Conservation (phyloP, 23 tunicate species). For the Diplosoma virens region DNA sequence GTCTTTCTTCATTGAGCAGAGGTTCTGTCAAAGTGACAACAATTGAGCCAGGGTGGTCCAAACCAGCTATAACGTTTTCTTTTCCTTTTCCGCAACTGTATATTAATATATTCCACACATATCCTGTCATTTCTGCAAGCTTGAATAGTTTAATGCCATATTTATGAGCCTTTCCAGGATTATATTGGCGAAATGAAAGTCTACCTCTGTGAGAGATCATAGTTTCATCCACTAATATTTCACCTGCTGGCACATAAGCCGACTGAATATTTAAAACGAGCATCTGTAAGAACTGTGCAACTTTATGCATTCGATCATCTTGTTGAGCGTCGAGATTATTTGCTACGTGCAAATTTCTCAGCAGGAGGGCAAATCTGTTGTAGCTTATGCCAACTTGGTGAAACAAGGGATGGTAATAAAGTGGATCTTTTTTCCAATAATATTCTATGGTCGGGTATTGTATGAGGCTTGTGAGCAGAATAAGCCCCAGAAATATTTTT, state of each 20-base stretch:
- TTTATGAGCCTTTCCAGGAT: conserved; percentile 25
- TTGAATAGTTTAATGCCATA: conserved; percentile 27
- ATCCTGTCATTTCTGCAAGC: conserved; percentile 30
- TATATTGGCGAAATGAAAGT: conserved; percentile 29
- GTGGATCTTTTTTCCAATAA: conserved; percentile 18
- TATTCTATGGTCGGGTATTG: conserved; percentile 15
- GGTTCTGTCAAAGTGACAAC: conserved; percentile 30
- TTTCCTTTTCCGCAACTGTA: conserved; percentile 25
- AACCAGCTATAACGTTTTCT: conserved; percentile 8
- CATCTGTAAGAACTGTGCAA: not conserved
- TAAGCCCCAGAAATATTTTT: conserved; percentile 14
- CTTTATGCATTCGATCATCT: conserved; percentile 17
- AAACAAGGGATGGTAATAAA: conserved; percentile 21
- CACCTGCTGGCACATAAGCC: conserved; percentile 23
- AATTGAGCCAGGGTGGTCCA: conserved; percentile 17
- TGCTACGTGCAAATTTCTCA: conserved; percentile 21
- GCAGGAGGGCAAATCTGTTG: conserved; percentile 13
- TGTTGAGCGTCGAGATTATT: conserved; percentile 24
- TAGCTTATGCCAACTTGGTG: conserved; percentile 26
- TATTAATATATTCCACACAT: conserved; percentile 11
- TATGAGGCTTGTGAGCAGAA: conserved; percentile 20
- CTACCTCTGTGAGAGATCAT: conserved; percentile 18
- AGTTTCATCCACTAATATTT: conserved; percentile 18
- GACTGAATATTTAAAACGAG: conserved; percentile 2
- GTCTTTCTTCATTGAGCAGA: conserved; percentile 23